Conservation (phyloP, 2,888 invertebrate genomes). For the Leptinotarsa tumamoca region DNA sequence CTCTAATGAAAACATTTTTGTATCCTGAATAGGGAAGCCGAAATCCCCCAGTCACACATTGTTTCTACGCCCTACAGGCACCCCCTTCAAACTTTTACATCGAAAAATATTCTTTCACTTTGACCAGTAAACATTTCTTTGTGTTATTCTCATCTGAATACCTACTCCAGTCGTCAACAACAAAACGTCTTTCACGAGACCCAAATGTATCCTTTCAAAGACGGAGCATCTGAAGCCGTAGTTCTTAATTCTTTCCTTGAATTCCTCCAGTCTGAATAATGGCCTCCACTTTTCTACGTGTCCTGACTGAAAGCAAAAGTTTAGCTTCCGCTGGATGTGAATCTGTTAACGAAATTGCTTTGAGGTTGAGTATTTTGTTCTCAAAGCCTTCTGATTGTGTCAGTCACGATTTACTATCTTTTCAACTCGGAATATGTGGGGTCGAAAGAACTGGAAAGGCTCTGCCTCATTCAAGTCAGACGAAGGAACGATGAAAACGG, state of each 20-base stretch:
- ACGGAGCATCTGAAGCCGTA: neutral
- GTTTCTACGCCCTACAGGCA: no score
- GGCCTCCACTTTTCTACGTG: constrained; percentile 14
- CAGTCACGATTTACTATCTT: neutral
- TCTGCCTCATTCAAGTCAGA: neutral
- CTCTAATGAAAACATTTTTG: no score
- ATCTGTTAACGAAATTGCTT: constrained; percentile 10
- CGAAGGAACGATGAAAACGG: neutral
- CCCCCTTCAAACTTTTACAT: neutral
- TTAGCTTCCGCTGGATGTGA: constrained; percentile 8
- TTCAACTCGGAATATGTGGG: neutral
- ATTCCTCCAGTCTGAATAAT: constrained; percentile 14
- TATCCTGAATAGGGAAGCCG: no score
- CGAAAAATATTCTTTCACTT: neutral
- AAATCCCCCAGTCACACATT: no score
- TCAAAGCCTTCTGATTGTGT: constrained; percentile 13
- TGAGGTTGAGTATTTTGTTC: constrained; percentile 15
- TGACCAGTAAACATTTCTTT: neutral
- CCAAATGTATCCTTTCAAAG: constrained; percentile 8
- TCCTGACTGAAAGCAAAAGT: constrained; percentile 16
- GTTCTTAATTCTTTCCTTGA: constrained; percentile 15
- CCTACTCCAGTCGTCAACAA: neutral
- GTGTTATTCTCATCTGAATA: neutral
- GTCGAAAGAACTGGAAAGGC: neutral
- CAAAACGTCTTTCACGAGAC: constrained; percentile 1